Evolutionary conservation across 2,888 invertebrate genomes (phyloP).

Genomic region (Mesorhabditis spiculigera): DNA sequence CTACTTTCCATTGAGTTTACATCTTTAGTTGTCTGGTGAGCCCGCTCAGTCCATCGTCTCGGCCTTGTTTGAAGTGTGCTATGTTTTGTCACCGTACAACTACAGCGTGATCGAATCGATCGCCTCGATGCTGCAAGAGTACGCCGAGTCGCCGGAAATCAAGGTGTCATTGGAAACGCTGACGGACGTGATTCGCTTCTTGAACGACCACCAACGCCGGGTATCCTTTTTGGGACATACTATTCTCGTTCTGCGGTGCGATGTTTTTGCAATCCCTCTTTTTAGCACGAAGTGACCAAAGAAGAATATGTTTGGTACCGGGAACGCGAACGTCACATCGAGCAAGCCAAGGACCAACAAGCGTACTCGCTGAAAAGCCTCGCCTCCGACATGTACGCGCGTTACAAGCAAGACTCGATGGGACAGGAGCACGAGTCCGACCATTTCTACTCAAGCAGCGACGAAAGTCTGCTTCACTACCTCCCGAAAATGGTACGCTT

Average conservation of each 20-base stretch:
- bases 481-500: background rate
- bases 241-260: background rate
- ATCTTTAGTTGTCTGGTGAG: background rate
- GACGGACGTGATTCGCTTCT: background rate
- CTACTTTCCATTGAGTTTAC: too few relatives aligned
- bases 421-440: background rate
- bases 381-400: too few relatives aligned
- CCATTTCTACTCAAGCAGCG: background rate
- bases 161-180: background rate
- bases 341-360: background rate
- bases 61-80: background rate
- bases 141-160: background rate
- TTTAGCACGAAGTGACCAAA: background rate
- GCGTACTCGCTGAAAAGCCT: background rate
- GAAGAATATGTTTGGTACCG: background rate
- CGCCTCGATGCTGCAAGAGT: background rate
- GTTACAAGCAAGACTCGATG: background rate
- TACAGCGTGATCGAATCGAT: background rate
- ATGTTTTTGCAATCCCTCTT: too few relatives aligned
- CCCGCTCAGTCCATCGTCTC: background rate
- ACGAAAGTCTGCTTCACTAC: background rate
- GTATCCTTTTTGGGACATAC: background rate
- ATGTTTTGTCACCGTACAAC: background rate
- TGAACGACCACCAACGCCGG: background rate
- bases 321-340: slow-evolving; percentile 1